These are phyloP conservation scores for Papilio glaucus DNA, from an alignment of 1,140 invertebrate genomes.

Conservation along the genomic window DNA sequence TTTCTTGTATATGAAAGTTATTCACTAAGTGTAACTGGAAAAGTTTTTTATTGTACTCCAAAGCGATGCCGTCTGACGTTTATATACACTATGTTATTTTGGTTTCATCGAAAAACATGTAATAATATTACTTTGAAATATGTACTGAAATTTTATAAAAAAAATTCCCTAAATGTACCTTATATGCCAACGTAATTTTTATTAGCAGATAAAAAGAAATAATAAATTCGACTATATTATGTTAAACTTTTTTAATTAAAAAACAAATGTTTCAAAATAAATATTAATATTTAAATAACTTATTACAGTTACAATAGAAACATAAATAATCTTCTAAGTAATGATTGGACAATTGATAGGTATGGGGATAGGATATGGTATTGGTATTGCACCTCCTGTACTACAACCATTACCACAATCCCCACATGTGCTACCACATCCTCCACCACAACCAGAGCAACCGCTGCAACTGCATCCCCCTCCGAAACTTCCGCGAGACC, in stretches of 20 bases:
- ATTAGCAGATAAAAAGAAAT: background rate
- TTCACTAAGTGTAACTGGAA: background rate
- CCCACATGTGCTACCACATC: constrained; percentile 43
- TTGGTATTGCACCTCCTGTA: constrained; percentile 48
- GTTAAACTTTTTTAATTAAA: background rate
- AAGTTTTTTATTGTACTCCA: background rate
- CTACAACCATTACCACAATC: constrained; percentile 39
- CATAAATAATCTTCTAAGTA: constrained; percentile 34
- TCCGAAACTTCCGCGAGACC: constrained; percentile 30
- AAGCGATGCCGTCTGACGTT: background rate
- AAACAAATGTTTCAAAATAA: background rate
- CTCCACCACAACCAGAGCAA: constrained; percentile 39
- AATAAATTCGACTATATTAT: background rate
- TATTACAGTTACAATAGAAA: background rate
- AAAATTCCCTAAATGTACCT: background rate
- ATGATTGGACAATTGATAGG: constrained; percentile 50
- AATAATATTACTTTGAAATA: constrained; percentile 17
- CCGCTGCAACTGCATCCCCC: constrained; percentile 38
- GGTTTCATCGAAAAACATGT: background rate
- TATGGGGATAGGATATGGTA: constrained; percentile 61
- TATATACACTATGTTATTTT: constrained; percentile 8
- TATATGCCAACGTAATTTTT: background rate
- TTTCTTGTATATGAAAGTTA: background rate
- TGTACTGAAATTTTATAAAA: background rate
- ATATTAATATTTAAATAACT: background rate